Evolutionary conservation across 2,888 invertebrate genomes (phyloP).

Genomic region (Rhagonycha lutea): DNA sequence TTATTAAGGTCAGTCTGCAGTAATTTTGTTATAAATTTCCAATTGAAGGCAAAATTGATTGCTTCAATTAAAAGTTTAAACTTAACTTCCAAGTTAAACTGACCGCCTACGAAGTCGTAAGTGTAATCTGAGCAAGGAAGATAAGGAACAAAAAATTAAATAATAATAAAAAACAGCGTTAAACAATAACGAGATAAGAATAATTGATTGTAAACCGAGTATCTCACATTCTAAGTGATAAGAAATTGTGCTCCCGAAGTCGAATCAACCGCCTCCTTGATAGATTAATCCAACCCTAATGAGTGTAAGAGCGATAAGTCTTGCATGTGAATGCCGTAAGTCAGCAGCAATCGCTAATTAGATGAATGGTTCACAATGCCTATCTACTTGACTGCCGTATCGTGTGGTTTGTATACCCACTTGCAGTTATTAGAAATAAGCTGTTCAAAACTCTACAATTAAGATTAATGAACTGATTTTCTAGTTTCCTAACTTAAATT

Average conservation of each 20-base stretch:
- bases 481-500: constrained; percentile 4
- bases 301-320: constrained; percentile 58
- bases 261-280: constrained; percentile 47
- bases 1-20: not conserved
- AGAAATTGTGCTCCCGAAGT: constrained; percentile 33
- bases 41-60: not conserved
- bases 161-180: not conserved
- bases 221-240: constrained; percentile 36
- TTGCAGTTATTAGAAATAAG: constrained; percentile 46
- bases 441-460: constrained; percentile 34
- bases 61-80: not conserved
- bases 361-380: constrained; percentile 54
- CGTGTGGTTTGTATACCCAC: constrained; percentile 53
- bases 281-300: constrained; percentile 57
- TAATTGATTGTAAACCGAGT: constrained; percentile 19
- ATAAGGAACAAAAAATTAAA: not conserved
- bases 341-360: constrained; percentile 56
- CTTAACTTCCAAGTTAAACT: not conserved
- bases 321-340: constrained; percentile 54
- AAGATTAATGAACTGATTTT: constrained; percentile 38
- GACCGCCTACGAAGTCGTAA: not conserved
- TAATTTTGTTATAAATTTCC: not conserved
- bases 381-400: constrained; percentile 53
- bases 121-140: not conserved
- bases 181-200: constrained; percentile 1